phyloP scores from a whole-genome alignment of 2,888 invertebrate species.

The Thera britannica region DNA sequence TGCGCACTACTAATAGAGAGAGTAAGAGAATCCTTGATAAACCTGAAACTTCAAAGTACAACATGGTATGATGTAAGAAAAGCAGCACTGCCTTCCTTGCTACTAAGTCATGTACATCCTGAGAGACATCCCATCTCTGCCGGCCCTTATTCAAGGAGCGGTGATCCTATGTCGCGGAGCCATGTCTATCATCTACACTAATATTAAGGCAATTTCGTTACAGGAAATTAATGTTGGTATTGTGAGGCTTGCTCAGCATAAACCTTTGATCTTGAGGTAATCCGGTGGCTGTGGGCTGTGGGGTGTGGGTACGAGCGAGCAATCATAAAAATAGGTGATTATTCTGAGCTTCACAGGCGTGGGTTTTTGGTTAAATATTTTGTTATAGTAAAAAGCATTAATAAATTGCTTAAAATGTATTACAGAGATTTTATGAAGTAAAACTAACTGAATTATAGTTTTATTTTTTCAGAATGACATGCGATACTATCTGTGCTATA shows the following conservation, averaged over 20 bases:
- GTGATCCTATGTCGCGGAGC: background rate
- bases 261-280: slow-evolving; percentile 10
- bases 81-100: background rate
- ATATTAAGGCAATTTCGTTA: slow-evolving; percentile 10
- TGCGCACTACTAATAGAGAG: too few relatives aligned
- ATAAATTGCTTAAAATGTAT: too few relatives aligned
- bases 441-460: too few relatives aligned
- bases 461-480: too few relatives aligned
- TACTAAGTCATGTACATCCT: slow-evolving; percentile 5
- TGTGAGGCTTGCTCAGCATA: slow-evolving; percentile 11
- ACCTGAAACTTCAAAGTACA: background rate
- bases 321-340: too few relatives aligned
- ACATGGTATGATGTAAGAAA: background rate
- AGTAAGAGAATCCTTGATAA: background rate
- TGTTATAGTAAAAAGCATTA: too few relatives aligned
- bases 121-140: slow-evolving; percentile 9
- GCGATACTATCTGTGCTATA: too few relatives aligned
- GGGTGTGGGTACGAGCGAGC: background rate
- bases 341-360: too few relatives aligned
- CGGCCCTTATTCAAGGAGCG: slow-evolving; percentile 1
- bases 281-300: background rate
- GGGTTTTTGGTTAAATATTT: too few relatives aligned
- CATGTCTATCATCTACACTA: slow-evolving; percentile 13
- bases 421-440: too few relatives aligned
- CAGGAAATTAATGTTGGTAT: slow-evolving; percentile 22